These are phyloP conservation scores for Heliconius aoede DNA, from an alignment of 2,888 invertebrate species.

Conservation along the genomic window DNA sequence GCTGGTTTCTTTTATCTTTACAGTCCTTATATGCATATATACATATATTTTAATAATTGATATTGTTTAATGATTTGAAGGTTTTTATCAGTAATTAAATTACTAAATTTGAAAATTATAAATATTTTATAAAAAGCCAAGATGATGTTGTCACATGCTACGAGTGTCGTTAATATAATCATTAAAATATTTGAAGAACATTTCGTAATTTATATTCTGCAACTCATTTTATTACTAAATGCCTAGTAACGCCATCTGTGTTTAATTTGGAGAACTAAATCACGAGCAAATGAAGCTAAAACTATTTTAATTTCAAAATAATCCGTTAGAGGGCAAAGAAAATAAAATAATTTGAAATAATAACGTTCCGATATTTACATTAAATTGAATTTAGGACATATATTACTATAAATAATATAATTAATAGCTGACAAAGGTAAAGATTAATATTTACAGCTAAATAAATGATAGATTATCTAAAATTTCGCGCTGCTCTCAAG, in stretches of 20 bases:
- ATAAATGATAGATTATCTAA: too few relatives aligned
- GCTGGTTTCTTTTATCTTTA: not conserved
- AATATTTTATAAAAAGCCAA: too few relatives aligned
- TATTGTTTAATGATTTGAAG: too few relatives aligned
- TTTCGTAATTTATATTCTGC: too few relatives aligned
- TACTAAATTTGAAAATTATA: too few relatives aligned
- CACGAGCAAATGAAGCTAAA: not conserved
- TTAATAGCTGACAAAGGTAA: not conserved
- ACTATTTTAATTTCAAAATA: not conserved
- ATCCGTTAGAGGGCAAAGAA: not conserved
- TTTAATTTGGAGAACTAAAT: not conserved
- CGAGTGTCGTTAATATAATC: too few relatives aligned
- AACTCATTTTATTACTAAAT: not conserved
- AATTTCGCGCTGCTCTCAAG: too few relatives aligned
- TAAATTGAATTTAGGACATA: not conserved
- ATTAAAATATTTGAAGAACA: not conserved
- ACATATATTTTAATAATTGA: too few relatives aligned
- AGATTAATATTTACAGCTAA: not conserved
- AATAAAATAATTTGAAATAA: not conserved
- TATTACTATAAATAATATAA: not conserved
- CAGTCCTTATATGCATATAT: too few relatives aligned
- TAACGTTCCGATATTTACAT: not conserved
- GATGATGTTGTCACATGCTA: too few relatives aligned
- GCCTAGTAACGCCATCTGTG: not conserved
- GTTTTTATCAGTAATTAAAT: too few relatives aligned